Base-by-base conservation (phyloP, 2,113 vertebrate species). In the Rutilus rutilus region DNA sequence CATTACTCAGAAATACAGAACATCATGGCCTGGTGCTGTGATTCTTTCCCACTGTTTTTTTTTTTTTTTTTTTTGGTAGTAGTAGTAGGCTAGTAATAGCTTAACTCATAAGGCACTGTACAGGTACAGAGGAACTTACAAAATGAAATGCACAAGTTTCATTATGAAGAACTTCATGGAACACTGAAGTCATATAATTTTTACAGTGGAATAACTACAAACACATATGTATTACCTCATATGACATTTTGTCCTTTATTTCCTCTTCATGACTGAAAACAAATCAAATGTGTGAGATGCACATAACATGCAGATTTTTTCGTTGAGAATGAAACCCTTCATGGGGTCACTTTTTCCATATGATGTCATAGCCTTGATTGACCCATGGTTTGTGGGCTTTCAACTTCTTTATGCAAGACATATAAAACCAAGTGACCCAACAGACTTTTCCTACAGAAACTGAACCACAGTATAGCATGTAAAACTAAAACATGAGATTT, bases 261-360 rank as follows among this genome's bases (percentile, higher is more conserved):
- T 27, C n/a, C 42, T 75, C 39, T 25, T 86, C 67, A 88, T 69
- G 78, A 92, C 91, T 93, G 4, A 92, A 86, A 91, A 36, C 23
- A 90, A 91, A 94, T 93, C 92, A 90, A 92, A 93, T 86, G 91
- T 95, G 92, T 88, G 89, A 93, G 91, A 92, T 93, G 91, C 90
- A 90, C 89, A 86, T 83, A 85, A 87, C 84, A 89, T 89, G 92
- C 91, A 87, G 91, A 89, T 92, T 91, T 91, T 42, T 42, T 42
- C 8, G 91, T 89, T 42, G 90, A 92, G 83, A 90, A 92, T 85
- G 91, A 90, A 91, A 90, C 88, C 88, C 87, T 92, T 90, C 93
- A 92, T 91, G 91, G 92, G 89, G 90, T 95, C 92, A 94, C 86
- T 94, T 91, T 95, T 95, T 95, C 93, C 93, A 94, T 92, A 92